Conservation (phyloP, 2,797 vertebrate genomes). For the Aerospiza tachiro region DNA sequence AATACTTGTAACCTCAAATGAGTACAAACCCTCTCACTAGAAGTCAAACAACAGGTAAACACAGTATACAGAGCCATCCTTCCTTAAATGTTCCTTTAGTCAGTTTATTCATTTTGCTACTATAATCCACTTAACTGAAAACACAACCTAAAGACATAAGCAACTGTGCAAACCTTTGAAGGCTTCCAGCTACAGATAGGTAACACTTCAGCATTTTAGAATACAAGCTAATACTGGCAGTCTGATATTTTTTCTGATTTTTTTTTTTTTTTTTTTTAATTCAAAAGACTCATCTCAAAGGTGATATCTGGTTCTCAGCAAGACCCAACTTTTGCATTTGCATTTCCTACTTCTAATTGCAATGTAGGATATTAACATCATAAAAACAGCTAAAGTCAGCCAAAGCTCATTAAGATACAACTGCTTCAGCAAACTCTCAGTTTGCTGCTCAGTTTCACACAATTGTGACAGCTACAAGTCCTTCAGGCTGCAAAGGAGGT, state of each 20-base stretch:
- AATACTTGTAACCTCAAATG: neutral
- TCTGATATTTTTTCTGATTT: neutral
- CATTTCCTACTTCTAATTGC: neutral
- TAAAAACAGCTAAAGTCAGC: neutral
- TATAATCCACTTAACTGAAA: neutral
- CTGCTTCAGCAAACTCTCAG: neutral
- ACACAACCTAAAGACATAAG: neutral
- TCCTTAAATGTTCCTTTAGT: neutral
- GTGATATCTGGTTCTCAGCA: neutral
- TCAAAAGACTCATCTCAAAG: neutral
- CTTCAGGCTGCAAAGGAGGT: neutral
- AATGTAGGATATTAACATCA: neutral
- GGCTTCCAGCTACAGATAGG: neutral
- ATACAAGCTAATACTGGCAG: neutral
- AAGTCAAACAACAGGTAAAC: neutral
- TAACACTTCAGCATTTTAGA: neutral
- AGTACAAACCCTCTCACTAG: neutral
- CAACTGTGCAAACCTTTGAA: neutral
- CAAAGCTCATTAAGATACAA: neutral
- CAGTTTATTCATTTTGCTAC: neutral
- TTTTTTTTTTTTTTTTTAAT: rapidly evolving
- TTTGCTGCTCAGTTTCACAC: neutral
- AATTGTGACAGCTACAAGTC: neutral
- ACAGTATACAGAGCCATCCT: neutral
- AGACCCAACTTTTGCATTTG: neutral